A percentile compares a stretch with the other conserved stretches of the same genome.
phyloP scores from a whole-genome alignment of 2,113 vertebrate genomes.

The Smithornis capensis region DNA sequence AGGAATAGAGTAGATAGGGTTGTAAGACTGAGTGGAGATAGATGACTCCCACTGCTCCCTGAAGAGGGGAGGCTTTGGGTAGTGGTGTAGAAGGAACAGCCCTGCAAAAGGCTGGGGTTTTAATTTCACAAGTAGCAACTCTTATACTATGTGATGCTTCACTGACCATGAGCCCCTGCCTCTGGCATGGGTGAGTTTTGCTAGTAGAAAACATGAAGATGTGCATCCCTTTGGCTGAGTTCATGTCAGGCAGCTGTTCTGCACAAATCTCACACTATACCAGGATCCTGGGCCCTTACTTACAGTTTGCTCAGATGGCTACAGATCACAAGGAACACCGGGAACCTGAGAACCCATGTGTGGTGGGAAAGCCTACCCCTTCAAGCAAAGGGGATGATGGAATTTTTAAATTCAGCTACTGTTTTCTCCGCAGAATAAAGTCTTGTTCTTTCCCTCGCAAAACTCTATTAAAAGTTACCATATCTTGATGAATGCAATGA shows the following conservation, averaged over 20 bases:
- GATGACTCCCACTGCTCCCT: not conserved
- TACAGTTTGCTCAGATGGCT: not conserved
- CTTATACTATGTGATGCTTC: not conserved
- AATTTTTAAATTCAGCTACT: not conserved
- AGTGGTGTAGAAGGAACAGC: not conserved
- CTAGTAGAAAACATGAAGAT: not conserved
- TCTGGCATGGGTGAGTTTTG: not conserved
- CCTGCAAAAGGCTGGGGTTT: not conserved
- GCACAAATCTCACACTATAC: not conserved
- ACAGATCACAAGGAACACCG: not conserved
- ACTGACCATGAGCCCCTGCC: not conserved
- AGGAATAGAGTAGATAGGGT: not conserved
- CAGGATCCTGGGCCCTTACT: not conserved
- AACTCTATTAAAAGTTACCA: not conserved
- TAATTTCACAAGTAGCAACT: not conserved
- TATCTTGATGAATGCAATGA: not conserved
- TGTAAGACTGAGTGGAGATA: not conserved
- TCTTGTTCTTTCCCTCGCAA: not conserved
- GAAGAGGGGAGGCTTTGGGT: not conserved
- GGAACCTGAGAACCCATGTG: fast-evolving
- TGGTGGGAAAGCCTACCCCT: fast-evolving
- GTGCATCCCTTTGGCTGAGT: not conserved
- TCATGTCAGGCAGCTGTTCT: not conserved
- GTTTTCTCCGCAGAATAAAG: not conserved
- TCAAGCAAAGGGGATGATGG: not conserved